Percentiles rank a stretch among this genome's conserved stretches.
Conservation (phyloP, 2,888 invertebrate genomes). For the Xestia rhomboidea region DNA sequence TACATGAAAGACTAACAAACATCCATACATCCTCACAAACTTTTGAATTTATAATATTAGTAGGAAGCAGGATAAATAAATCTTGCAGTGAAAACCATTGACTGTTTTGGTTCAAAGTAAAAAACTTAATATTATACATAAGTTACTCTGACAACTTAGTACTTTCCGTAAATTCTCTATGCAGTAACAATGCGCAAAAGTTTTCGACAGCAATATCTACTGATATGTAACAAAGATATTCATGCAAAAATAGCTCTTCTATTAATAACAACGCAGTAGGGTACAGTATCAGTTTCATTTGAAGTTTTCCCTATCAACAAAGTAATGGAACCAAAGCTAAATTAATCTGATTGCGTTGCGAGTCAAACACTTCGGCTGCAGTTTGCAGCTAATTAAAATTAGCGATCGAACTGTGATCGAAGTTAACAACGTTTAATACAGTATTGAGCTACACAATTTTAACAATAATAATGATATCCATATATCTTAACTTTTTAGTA, state of each 20-base stretch:
- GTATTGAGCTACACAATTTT: neutral
- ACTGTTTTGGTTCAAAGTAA: neutral
- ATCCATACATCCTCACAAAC: too few relatives aligned
- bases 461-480: neutral
- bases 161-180: slow-evolving; percentile 11
- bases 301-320: neutral
- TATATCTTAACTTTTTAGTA: neutral
- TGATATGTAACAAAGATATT: slow-evolving; percentile 9
- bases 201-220: neutral
- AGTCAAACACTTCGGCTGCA: slow-evolving; percentile 4
- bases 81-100: neutral
- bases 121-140: neutral
- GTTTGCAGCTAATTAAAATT: slow-evolving; percentile 20
- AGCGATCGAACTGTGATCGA: neutral
- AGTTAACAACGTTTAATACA: neutral
- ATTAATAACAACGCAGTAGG: neutral
- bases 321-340: slow-evolving; percentile 19
- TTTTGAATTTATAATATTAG: too few relatives aligned
- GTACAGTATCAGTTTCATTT: neutral
- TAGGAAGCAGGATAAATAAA: neutral
- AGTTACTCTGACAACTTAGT: neutral
- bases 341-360: slow-evolving; percentile 27
- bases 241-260: neutral
- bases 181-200: slow-evolving; percentile 30
- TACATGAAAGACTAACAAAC: too few relatives aligned